Base-by-base conservation (phyloP, 2,888 invertebrate species). In the Drosophila neonasuta region DNA sequence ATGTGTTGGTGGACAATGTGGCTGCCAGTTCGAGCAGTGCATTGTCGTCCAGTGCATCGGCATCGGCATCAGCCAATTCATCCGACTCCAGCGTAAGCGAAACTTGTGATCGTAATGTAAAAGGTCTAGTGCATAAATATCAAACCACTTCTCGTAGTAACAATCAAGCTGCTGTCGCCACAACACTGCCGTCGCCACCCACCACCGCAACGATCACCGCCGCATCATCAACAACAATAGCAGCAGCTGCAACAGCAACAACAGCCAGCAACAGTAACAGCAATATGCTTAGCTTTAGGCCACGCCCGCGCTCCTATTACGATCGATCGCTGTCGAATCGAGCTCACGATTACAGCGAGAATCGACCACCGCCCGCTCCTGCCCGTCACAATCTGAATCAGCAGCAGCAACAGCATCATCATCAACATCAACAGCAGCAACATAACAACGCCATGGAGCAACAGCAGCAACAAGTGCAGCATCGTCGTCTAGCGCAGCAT, bases 401-500 rank as follows among this genome's bases (percentile, higher is more conserved):
- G 6, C 24, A 24, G 51, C 46, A 63, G 13, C 68, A 51, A n/a
- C 68, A 45, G 68, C 64, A 30, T 79, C 77, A 49, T 30, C 79
- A 71, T 13, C 76, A 64, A 66, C 74, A 71, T 20, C 20, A 20
- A 46, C 71, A 77, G 51, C 77, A 72, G 48, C 74, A 82, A 68
- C 70, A 70, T 11, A 41, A 39, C 39, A 52, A 52, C 24, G 41
- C 51, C 10, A 13, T 52, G 41, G 13, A 41, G 17, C 59, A 71
- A 10, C 74, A 70, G 17, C 74, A 74, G 54, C 86, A 78, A 50
- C 88, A 80, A 72, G 84, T 79, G 52, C 89, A 94, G 89, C 89
- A 94, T 89, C 94, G 93, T 82, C 95, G 95, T 91, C 94, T 95
- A 91, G 95, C 96, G 91, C 97, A 97, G 91, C 97, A 96, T 90